Base-by-base conservation (phyloP, 2,888 invertebrate species). In the Micropterix aruncella region DNA sequence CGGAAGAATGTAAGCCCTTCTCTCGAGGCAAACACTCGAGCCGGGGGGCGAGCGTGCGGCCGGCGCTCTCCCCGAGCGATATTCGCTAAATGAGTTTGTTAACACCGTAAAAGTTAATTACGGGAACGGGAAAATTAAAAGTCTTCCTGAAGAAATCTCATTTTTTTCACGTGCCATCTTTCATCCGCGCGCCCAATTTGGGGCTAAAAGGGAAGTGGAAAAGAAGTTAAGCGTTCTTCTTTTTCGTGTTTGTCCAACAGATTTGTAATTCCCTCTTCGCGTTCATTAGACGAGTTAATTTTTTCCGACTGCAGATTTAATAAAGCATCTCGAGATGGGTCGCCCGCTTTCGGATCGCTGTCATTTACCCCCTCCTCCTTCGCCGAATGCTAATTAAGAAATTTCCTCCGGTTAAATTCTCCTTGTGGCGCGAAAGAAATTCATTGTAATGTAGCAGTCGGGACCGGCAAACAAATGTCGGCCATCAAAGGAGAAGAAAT, bases 41-140 rank as follows among this genome's bases (percentile, higher is more conserved):
- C 27, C 27, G n/a, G n/a, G n/a, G n/a, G n/a, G n/a, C n/a, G n/a
- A n/a, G n/a, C n/a, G n/a, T n/a, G n/a, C 27, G 9, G 19, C 39
- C 17, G n/a, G 36, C 39, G 14, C 45, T 3, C 19, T 17, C 15
- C 4, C 17, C 15, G 45, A 43, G 44, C 44, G 44, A 46, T 45
- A 50, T 50, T 48, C 48, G 48, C 46, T 47, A 50, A 50, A 50
- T 50, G 48, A 50, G 50, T 50, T 50, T 50, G 50, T 48, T 46
- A 48, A 50, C 50, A 48, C 50, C 48, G 50, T 50, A 48, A 50
- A 50, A 50, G 50, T 50, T 50, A 50, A 50, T 50, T 50, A 50
- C 47, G 47, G 41, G 48, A 50, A 47, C 47, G 47, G 48, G 50
- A 47, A 50, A 50, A 50, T 50, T 50, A 50, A 50, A 50, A 50